Evolutionary conservation across 2,797 vertebrate species (phyloP).

Genomic region (Malacoctenus gilli): DNA sequence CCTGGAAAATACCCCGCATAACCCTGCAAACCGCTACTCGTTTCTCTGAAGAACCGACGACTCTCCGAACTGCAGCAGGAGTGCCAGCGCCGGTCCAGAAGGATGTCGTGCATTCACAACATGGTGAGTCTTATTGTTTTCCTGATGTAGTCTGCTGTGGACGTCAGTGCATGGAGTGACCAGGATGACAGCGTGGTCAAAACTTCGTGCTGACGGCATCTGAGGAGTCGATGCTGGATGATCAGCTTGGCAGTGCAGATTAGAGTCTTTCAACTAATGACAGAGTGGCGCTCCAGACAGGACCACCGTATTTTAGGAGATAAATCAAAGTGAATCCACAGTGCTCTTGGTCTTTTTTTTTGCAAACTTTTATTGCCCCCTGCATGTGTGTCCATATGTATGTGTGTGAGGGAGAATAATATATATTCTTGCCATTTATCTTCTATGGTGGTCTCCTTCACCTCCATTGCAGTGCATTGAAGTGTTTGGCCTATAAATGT

Average conservation of each 20-base stretch:
- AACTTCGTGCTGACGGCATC: conserved; percentile 53
- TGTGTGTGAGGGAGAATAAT: neutral
- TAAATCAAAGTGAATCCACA: conserved; percentile 28
- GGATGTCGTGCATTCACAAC: conserved; percentile 62
- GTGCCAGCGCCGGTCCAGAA: conserved; percentile 42
- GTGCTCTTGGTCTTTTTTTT: neutral
- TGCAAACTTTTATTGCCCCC: no score
- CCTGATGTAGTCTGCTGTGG: neutral
- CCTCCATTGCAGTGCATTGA: conserved; percentile 33
- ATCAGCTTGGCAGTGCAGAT: conserved; percentile 9
- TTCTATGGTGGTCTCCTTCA: conserved; percentile 38
- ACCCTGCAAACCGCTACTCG: no score
- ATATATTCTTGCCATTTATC: conserved; percentile 22
- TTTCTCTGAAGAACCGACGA: no score
- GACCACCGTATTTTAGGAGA: conserved; percentile 4
- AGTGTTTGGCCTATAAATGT: conserved; percentile 66
- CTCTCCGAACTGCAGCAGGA: conserved; percentile 17
- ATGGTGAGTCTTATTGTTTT: conserved; percentile 63
- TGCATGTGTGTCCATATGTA: neutral
- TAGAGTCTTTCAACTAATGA: conserved; percentile 8
- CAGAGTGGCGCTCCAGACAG: conserved; percentile 2
- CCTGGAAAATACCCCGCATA: no score
- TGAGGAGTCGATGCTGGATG: neutral
- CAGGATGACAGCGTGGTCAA: neutral
- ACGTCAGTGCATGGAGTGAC: neutral